Evolutionary conservation across 30 jellyfish, hydroid and myxozoan genomes (phyloP), one percentile per base, ranked within the genome.

Genomic region (Rhopilema esculentum): DNA sequence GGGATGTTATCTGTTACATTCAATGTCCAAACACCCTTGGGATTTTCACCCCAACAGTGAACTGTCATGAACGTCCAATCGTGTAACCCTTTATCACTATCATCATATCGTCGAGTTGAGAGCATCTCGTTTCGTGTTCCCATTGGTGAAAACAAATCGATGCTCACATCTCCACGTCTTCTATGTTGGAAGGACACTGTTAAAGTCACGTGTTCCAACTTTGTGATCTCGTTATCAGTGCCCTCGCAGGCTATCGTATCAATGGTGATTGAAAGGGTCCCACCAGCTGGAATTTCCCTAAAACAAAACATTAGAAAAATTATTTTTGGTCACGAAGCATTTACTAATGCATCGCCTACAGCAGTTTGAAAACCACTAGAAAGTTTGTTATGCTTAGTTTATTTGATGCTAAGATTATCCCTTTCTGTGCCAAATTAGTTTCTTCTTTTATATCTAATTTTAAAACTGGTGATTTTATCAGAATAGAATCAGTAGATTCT

Each of bases 1-100:
- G 97, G 92, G 31, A 96, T 96, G 63, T 96, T 96, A 52, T 96
- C 99, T 0, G 99, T 96, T 29, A 96, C 97, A 67, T 96, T 96
- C 79, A 96, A 77, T 27, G 99, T 96, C 99, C 99, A 96, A 16
- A 96, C 97, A 62, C 99, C 99, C 70, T 96, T 96, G 9, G 99
- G 99, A 75, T 91, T 96, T 73, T 96, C 99, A 0, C 99, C 99
- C 99, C 99, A 96, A 74, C 96, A 79, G 74, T 96, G 99, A 62
- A 96, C 99, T 12, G 99, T 96, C 99, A 96, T 96, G 62, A 96
- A 96, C 22, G 99, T 96, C 99, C 99, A 96, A 74, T 96, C 99
- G 68, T 96, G 99, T 0, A 96, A 87, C 21, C 99, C 99, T 80
- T 96, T 92, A 84, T 96, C 99, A 68, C 97, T 88, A 78, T 96